phyloP scores from a whole-genome alignment of 53 echinoderm and acorn worm species.

The Echinometra lucunter region DNA sequence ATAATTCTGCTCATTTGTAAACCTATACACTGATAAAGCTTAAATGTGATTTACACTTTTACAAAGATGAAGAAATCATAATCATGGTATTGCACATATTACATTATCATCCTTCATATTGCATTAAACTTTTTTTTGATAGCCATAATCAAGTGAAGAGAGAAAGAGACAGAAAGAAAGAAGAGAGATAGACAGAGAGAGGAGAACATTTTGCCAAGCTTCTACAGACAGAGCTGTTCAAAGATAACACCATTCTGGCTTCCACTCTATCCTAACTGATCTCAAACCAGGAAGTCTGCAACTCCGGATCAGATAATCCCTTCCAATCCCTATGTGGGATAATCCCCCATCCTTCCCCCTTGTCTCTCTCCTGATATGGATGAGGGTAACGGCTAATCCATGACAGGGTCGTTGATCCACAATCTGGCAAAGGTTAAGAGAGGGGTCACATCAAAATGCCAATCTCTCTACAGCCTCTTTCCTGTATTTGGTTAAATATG shows the following conservation, averaged over 20 bases:
- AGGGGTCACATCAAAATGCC: neutral
- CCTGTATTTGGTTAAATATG: neutral
- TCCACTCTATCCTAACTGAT: conserved; percentile 16
- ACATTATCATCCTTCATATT: neutral
- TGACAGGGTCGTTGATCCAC: conserved; percentile 43
- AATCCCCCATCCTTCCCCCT: conserved; percentile 53
- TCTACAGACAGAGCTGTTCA: conserved; percentile 18
- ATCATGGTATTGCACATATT: neutral
- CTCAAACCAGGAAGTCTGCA: conserved; percentile 16
- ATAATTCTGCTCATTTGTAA: too few relatives aligned
- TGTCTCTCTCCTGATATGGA: neutral
- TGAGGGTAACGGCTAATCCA: conserved; percentile 27
- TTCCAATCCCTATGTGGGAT: conserved; percentile 34
- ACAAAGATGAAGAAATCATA: neutral
- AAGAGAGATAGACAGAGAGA: neutral
- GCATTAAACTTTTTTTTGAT: neutral
- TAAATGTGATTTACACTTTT: neutral
- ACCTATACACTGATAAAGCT: too few relatives aligned
- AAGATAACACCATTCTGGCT: conserved; percentile 59
- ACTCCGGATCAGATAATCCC: conserved; percentile 44
- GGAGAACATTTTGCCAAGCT: neutral
- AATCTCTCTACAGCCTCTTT: neutral
- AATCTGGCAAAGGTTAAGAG: conserved; percentile 32
- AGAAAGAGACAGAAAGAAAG: neutral
- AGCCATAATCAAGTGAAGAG: too few relatives aligned